These are phyloP conservation scores for Callyntrura guangdongensis DNA, from an alignment of 2,888 invertebrate species.

Conservation along the genomic window DNA sequence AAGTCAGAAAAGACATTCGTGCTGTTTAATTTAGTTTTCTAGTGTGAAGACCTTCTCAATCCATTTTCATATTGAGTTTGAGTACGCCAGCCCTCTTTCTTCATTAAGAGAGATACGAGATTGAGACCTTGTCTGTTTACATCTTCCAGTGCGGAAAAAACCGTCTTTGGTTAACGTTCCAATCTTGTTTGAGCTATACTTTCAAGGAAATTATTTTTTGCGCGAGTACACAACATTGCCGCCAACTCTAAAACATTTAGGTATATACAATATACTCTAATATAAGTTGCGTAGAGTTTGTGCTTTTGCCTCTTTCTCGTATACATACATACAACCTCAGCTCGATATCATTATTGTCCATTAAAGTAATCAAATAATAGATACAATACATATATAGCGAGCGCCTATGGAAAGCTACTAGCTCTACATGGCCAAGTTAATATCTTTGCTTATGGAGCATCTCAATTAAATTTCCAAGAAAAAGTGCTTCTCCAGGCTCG, in stretches of 20 bases:
- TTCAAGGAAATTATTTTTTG: slow-evolving; percentile 50
- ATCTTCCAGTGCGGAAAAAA: slow-evolving; percentile 46
- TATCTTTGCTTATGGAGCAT: slow-evolving; percentile 63
- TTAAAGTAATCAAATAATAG: slow-evolving; percentile 61
- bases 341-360: slow-evolving; percentile 60
- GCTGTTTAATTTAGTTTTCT: slow-evolving; percentile 70
- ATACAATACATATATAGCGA: slow-evolving; percentile 9
- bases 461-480: slow-evolving; percentile 72
- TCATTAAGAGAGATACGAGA: background rate
- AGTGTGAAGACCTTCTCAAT: slow-evolving; percentile 38
- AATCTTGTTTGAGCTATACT: slow-evolving; percentile 37
- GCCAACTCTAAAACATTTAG: background rate
- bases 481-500: slow-evolving; percentile 45
- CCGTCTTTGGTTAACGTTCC: slow-evolving; percentile 5
- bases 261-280: too few species aligned
- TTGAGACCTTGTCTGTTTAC: slow-evolving; percentile 26
- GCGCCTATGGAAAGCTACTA: background rate
- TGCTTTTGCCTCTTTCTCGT: background rate
- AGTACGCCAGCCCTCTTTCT: background rate
- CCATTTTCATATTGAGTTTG: slow-evolving; percentile 62
- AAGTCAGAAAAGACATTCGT: slow-evolving; percentile 45
- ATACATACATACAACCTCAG: background rate
- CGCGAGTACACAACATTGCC: background rate
- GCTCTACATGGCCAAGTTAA: slow-evolving; percentile 29
- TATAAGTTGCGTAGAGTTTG: too few species aligned